These are phyloP conservation scores for Prietella phreatophila DNA, from an alignment of 2,113 vertebrate genomes.

Conservation along the genomic window DNA sequence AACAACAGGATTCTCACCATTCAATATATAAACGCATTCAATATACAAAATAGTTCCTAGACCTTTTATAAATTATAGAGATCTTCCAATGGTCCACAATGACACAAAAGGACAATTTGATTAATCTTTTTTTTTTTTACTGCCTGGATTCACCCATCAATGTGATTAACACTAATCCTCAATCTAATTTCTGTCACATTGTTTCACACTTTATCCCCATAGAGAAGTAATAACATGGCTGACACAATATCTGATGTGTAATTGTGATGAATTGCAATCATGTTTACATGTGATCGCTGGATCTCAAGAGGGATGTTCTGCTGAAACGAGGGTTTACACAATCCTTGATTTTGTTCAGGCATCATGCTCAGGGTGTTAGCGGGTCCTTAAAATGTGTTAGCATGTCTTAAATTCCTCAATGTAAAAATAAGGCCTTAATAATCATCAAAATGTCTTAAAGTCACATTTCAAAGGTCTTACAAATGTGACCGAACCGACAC, in stretches of 20 bases:
- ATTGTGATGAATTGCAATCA: constrained; percentile 41
- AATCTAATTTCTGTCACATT: constrained; percentile 41
- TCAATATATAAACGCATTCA: not conserved
- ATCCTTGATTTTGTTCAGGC: not conserved
- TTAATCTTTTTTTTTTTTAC: constrained; percentile 22
- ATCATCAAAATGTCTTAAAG: too few species aligned
- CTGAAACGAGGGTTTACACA: constrained; percentile 16
- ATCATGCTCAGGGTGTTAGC: not conserved
- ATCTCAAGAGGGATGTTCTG: constrained; percentile 11
- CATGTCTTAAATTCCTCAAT: too few species aligned
- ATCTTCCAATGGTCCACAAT: constrained; percentile 14
- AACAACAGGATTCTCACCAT: not conserved
- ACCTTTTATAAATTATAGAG: not conserved
- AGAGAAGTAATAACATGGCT: constrained; percentile 38
- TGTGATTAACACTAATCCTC: constrained; percentile 44
- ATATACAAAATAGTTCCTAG: not conserved
- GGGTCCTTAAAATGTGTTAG: too few species aligned
- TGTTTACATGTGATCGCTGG: constrained; percentile 16
- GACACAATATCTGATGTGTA: constrained; percentile 39
- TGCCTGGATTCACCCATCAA: constrained; percentile 34
- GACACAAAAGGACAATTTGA: constrained; percentile 22
- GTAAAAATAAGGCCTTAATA: too few species aligned
- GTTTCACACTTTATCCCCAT: constrained; percentile 30
- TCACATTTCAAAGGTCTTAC: too few species aligned
- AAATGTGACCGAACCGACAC: too few species aligned